Base-by-base conservation (phyloP, 2,888 invertebrate species). In the Synanthedon tipuliformis region DNA sequence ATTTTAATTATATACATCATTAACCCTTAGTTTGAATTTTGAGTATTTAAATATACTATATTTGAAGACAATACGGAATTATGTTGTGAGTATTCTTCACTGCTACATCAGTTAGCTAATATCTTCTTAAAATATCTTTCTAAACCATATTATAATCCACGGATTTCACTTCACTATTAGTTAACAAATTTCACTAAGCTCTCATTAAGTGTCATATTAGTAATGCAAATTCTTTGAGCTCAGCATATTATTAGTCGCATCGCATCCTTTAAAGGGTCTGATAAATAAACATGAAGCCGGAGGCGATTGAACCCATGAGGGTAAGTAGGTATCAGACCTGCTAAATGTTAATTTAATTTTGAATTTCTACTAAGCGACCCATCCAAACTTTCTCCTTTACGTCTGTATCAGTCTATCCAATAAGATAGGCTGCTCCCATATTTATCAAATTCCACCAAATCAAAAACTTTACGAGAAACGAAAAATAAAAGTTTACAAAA, bases 281-380 rank as follows among this genome's bases (percentile, higher is more conserved):
- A 77, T 81, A 83, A 81, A 82, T 82, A 81, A 78, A 81, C 82
- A 81, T 82, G 78, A 81, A 69, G 63, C 59, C 57, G 61, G 66
- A 15, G 60, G 63, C 67, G 63, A 72, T 74, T 65, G 68, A 68
- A 66, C 70, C 70, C 67, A 73, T 66, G 67, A 63, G 63, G 57
- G 73, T 71, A 73, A 77, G 71, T 74, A 68, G 68, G 75, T 75
- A 72, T 69, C 73, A 73, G 76, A 73, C 73, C 73, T 69, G 74
- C 72, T 78, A 76, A 78, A 78, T 77, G 78, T 66, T 78, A 78
- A 77, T 78, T 75, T 68, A 73, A 75, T 76, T 73, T 75, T 69
- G 68, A 66, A 71, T 69, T 71, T 62, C 61, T 10, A 62, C 61
- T 63, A 65, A 65, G 63, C 57, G 60, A 62, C 62, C 69, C 63